Evolutionary conservation across 2,113 vertebrate genomes (phyloP).

Genomic region (Suncus etruscus): DNA sequence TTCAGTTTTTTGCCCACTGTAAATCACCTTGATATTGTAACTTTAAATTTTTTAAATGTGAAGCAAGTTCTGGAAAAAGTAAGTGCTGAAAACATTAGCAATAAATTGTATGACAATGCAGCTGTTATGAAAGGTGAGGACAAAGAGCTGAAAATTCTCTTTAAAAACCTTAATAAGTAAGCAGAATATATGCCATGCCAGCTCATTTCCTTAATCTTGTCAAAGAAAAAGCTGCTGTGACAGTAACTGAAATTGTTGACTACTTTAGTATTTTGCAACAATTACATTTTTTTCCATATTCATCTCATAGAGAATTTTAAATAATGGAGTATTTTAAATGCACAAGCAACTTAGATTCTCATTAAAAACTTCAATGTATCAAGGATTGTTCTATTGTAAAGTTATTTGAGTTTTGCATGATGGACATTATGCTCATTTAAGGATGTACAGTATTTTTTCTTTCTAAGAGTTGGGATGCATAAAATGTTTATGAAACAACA

Average conservation of each 20-base stretch:
- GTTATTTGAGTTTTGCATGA: neutral
- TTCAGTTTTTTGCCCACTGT: neutral
- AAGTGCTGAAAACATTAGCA: neutral
- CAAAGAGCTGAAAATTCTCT: neutral
- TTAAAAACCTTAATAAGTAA: constrained; percentile 35
- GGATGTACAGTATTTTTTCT: neutral
- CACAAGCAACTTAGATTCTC: constrained; percentile 2
- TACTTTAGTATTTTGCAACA: constrained; percentile 31
- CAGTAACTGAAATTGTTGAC: neutral
- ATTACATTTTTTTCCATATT: constrained; percentile 15
- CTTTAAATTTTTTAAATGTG: neutral
- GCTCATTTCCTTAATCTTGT: constrained; percentile 46
- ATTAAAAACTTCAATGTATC: constrained; percentile 25
- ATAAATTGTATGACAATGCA: neutral
- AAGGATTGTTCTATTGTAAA: neutral
- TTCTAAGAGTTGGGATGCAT: neutral
- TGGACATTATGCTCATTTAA: neutral
- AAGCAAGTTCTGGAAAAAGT: constrained; percentile 3
- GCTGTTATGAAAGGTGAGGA: neutral
- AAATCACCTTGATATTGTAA: neutral
- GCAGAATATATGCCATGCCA: constrained; percentile 17
- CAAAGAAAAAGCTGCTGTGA: constrained; percentile 46
- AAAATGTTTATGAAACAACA: constrained; percentile 22
- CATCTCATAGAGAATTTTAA: constrained; percentile 37
- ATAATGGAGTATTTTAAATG: constrained; percentile 11